phyloP scores from a whole-genome alignment of 2,797 vertebrate genomes.

The Aldrovandia affinis region DNA sequence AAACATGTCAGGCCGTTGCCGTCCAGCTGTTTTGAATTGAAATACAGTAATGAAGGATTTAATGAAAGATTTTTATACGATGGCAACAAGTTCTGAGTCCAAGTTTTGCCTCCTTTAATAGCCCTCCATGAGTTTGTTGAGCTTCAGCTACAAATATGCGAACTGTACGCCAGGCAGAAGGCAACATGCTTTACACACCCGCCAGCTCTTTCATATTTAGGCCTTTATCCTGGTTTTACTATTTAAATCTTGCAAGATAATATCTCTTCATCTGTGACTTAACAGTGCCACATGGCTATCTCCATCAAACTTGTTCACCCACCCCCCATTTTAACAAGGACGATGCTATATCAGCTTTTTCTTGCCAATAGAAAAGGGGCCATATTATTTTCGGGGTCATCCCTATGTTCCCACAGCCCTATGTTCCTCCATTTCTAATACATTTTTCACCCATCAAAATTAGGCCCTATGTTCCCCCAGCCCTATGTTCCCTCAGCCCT shows the following conservation, averaged over 20 bases:
- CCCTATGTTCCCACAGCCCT: too few species aligned
- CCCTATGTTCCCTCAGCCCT: too few species aligned
- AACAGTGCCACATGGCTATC: background rate
- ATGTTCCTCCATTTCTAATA: background rate
- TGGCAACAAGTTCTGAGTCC: conserved; percentile 53
- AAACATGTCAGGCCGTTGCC: conserved; percentile 38
- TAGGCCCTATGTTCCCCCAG: too few species aligned
- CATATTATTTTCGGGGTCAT: background rate
- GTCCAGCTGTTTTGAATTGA: conserved; percentile 56
- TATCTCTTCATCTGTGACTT: background rate
- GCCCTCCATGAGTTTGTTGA: conserved; percentile 29
- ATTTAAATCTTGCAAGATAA: background rate
- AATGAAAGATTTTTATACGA: conserved; percentile 54
- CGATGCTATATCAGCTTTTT: background rate
- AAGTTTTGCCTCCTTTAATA: conserved; percentile 39
- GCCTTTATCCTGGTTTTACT: background rate
- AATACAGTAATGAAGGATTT: conserved; percentile 50
- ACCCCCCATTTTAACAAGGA: background rate
- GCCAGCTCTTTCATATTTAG: background rate
- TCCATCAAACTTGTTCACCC: background rate
- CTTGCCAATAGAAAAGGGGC: background rate
- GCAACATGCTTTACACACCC: background rate
- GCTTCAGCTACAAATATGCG: conserved; percentile 31
- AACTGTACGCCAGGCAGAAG: conserved; percentile 5
- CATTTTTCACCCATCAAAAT: too few species aligned